These are phyloP conservation scores for Ondatra zibethicus DNA, from an alignment of 2,113 vertebrate genomes.

Conservation along the genomic window DNA sequence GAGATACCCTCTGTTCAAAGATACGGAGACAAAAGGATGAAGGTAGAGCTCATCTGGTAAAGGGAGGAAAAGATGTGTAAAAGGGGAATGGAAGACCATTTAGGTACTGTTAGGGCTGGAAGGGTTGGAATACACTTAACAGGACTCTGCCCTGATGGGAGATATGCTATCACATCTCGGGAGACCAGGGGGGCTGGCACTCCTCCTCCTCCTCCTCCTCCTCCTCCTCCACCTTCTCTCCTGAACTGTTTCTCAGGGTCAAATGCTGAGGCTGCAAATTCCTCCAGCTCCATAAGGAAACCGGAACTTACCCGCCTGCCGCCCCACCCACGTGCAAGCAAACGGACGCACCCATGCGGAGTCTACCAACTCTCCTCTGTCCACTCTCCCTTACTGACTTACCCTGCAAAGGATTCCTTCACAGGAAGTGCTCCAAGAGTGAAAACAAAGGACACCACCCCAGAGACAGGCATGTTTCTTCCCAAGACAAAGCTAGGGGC, in stretches of 20 bases:
- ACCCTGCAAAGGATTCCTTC: not conserved
- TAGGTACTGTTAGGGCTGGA: not conserved
- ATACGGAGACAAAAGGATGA: not conserved
- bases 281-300: not conserved
- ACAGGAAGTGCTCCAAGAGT: not conserved
- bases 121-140: not conserved
- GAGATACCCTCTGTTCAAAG: not conserved
- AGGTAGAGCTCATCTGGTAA: not conserved
- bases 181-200: not conserved
- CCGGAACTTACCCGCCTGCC: not conserved
- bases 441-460: not conserved
- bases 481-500: not conserved
- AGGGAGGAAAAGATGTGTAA: not conserved
- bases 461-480: not conserved
- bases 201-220: rapidly evolving
- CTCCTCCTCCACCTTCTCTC: too few species aligned
- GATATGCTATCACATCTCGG: not conserved
- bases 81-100: not conserved
- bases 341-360: not conserved
- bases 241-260: rapidly evolving
- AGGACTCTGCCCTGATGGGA: not conserved
- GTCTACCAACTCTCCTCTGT: not conserved
- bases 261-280: not conserved
- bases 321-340: rapidly evolving
- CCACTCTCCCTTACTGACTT: not conserved